Evolutionary conservation across 2,888 invertebrate genomes (phyloP).

Genomic region (Coelogynopora nodosa): DNA sequence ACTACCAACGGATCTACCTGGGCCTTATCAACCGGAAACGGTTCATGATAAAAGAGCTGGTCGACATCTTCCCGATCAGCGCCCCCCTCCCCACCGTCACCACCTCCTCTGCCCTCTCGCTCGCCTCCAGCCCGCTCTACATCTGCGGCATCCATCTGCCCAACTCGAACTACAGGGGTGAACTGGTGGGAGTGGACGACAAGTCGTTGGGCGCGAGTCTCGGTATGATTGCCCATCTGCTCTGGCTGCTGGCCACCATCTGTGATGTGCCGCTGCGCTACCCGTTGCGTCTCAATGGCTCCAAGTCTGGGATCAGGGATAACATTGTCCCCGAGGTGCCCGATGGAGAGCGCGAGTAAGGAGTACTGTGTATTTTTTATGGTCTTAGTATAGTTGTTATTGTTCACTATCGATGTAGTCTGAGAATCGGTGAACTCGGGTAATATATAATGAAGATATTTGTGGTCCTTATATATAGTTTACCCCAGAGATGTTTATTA

Average conservation of each 20-base stretch:
- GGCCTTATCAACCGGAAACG: not conserved
- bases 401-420: too few species aligned
- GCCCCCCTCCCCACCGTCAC: not conserved
- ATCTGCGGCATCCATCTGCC: not conserved
- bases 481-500: too few species aligned
- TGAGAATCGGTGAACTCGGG: too few species aligned
- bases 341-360: not conserved
- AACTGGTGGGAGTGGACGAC: not conserved
- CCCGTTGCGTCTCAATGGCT: not conserved
- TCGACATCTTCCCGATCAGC: not conserved
- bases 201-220: not conserved
- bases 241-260: not conserved
- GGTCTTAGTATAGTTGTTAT: too few species aligned
- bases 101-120: not conserved
- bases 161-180: not conserved
- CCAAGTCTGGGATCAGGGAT: not conserved
- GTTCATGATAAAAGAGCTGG: not conserved
- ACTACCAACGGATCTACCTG: not conserved
- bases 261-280: not conserved
- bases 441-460: too few species aligned
- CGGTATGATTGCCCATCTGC: not conserved
- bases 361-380: too few species aligned
- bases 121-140: not conserved
- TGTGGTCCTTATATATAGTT: too few species aligned
- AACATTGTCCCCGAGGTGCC: not conserved